Conservation (phyloP, 2,888 invertebrate species). For the Seira sanloemensis region DNA sequence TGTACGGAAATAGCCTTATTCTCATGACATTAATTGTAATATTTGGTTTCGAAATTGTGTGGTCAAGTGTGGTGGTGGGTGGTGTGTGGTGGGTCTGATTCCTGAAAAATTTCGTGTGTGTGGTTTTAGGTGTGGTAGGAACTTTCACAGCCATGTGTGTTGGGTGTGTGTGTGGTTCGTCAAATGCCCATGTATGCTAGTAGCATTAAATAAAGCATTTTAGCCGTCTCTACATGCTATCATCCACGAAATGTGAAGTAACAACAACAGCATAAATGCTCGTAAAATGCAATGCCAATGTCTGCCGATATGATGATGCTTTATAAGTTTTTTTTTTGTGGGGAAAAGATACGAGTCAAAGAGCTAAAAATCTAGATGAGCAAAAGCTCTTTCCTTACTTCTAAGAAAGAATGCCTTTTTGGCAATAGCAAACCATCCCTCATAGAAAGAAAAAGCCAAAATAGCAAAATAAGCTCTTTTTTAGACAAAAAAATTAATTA, state of each 20-base stretch:
- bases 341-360: conserved; percentile 25
- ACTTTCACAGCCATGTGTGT: too few species aligned
- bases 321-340: conserved; percentile 22
- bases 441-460: conserved; percentile 27
- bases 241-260: not conserved
- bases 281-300: conserved; percentile 39
- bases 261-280: not conserved
- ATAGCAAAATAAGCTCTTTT: conserved; percentile 34
- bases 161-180: not conserved
- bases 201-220: not conserved
- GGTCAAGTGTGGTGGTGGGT: too few species aligned
- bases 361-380: conserved; percentile 22
- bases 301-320: conserved; percentile 34
- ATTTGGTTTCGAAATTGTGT: too few species aligned
- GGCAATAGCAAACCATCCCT: conserved; percentile 44
- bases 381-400: conserved; percentile 8
- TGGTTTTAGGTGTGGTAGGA: too few species aligned
- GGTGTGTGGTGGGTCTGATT: too few species aligned
- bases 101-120: too few species aligned
- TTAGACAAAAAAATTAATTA: not conserved
- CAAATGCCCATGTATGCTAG: not conserved
- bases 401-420: conserved; percentile 39
- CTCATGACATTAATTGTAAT: too few species aligned
- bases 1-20: too few species aligned
- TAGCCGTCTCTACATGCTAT: not conserved